Percentiles rank a stretch among this genome's conserved stretches.
Evolutionary conservation across 2,888 invertebrate genomes (phyloP).

Genomic region (Teinopalpus imperialis): DNA sequence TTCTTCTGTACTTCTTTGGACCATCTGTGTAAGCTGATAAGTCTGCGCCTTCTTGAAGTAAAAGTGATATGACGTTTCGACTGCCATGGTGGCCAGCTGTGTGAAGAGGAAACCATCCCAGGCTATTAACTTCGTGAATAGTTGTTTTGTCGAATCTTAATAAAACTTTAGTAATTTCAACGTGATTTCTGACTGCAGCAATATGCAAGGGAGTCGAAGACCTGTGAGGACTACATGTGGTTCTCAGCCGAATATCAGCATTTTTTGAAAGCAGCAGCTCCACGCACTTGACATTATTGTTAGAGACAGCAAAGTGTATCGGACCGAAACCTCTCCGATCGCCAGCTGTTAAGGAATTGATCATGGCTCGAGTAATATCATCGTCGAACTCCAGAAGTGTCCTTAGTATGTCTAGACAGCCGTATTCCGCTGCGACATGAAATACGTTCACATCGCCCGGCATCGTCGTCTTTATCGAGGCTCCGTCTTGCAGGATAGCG

Average conservation of each 20-base stretch:
- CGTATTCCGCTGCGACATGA: slow-evolving; percentile 82
- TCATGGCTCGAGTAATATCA: slow-evolving; percentile 47
- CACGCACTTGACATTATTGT: slow-evolving; percentile 72
- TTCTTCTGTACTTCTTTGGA: slow-evolving; percentile 59
- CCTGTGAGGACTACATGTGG: slow-evolving; percentile 62
- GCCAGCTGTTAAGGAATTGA: slow-evolving; percentile 57
- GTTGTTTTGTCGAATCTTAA: slow-evolving; percentile 62
- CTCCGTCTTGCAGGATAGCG: slow-evolving; percentile 69
- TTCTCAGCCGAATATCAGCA: slow-evolving; percentile 66
- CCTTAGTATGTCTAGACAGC: slow-evolving; percentile 77
- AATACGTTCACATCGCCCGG: slow-evolving; percentile 78
- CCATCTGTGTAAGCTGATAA: slow-evolving; percentile 64
- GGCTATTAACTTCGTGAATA: slow-evolving; percentile 65
- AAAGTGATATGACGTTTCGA: slow-evolving; percentile 74
- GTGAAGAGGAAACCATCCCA: slow-evolving; percentile 66
- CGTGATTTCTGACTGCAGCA: slow-evolving; percentile 64
- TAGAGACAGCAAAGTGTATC: slow-evolving; percentile 79
- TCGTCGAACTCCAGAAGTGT: slow-evolving; percentile 71
- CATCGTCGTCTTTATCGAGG: slow-evolving; percentile 62
- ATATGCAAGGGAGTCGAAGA: slow-evolving; percentile 72
- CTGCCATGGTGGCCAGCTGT: slow-evolving; percentile 80
- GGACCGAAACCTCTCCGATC: slow-evolving; percentile 71
- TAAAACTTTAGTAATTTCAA: slow-evolving; percentile 58
- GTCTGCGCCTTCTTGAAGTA: slow-evolving; percentile 71
- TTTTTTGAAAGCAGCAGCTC: slow-evolving; percentile 64